phyloP scores from a whole-genome alignment of 2,797 vertebrate species.

The Capromys pilorides region DNA sequence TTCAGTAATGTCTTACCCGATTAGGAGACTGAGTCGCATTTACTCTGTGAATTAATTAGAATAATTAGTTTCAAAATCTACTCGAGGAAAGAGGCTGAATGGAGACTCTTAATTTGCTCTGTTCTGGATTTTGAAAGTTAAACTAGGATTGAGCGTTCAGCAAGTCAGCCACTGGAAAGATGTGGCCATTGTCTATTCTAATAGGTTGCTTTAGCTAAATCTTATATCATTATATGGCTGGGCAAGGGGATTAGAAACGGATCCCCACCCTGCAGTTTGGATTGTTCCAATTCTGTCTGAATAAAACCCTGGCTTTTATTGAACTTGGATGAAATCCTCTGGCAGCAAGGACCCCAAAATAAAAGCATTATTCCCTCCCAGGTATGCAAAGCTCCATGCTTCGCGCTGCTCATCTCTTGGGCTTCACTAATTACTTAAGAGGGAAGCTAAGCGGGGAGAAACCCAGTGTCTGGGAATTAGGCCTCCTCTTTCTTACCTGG shows the following conservation, averaged over 20 bases:
- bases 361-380: conserved; percentile 69
- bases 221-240: conserved; percentile 78
- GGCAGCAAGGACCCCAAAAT: conserved; percentile 77
- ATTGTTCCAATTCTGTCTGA: conserved; percentile 78
- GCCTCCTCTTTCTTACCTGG: conserved; percentile 56
- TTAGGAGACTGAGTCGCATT: conserved; percentile 69
- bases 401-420: conserved; percentile 58
- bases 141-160: conserved; percentile 79
- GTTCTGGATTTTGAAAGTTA: conserved; percentile 81
- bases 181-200: conserved; percentile 82
- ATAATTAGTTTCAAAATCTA: conserved; percentile 75
- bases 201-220: conserved; percentile 78
- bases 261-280: conserved; percentile 72
- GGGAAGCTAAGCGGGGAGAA: conserved; percentile 66
- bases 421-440: conserved; percentile 75
- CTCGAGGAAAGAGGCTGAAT: conserved; percentile 73
- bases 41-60: conserved; percentile 78
- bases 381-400: conserved; percentile 69
- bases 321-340: conserved; percentile 75
- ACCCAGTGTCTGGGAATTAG: conserved; percentile 66
- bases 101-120: conserved; percentile 78
- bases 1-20: conserved; percentile 72
- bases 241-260: conserved; percentile 83
- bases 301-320: conserved; percentile 75
- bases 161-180: conserved; percentile 78